Conservation (phyloP, 2,888 invertebrate genomes). For the Athrips mouffetella region DNA sequence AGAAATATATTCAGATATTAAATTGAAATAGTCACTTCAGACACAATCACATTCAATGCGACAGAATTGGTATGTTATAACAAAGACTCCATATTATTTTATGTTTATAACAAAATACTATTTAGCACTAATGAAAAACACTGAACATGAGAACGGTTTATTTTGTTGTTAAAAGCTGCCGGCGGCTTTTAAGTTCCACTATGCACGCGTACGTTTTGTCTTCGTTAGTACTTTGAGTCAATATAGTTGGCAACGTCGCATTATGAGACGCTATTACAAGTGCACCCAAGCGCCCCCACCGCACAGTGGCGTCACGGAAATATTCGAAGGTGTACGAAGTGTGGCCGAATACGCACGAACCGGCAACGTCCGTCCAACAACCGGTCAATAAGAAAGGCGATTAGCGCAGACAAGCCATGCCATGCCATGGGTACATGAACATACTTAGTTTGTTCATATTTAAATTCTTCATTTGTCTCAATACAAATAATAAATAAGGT, state of each 20-base stretch:
- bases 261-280: constrained; percentile 76
- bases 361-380: constrained; percentile 72
- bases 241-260: constrained; percentile 79
- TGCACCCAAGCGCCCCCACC: constrained; percentile 76
- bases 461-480: constrained; percentile 52
- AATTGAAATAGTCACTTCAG: constrained; percentile 19
- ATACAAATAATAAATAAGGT: no score
- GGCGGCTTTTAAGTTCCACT: constrained; percentile 62
- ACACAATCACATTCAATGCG: constrained; percentile 27
- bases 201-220: constrained; percentile 77
- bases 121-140: not conserved
- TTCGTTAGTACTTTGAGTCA: constrained; percentile 71
- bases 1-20: constrained; percentile 21
- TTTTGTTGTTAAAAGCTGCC: constrained; percentile 63
- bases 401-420: constrained; percentile 69
- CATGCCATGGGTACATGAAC: no score
- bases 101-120: constrained; percentile 28
- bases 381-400: constrained; percentile 78
- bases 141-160: constrained; percentile 42
- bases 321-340: constrained; percentile 58
- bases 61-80: constrained; percentile 46
- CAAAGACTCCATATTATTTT: constrained; percentile 57
- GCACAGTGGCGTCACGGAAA: constrained; percentile 71
- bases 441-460: constrained; percentile 45
- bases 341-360: constrained; percentile 66